Evolutionary conservation across 2,797 vertebrate genomes (phyloP).

Genomic region (Tachyglossus aculeatus): DNA sequence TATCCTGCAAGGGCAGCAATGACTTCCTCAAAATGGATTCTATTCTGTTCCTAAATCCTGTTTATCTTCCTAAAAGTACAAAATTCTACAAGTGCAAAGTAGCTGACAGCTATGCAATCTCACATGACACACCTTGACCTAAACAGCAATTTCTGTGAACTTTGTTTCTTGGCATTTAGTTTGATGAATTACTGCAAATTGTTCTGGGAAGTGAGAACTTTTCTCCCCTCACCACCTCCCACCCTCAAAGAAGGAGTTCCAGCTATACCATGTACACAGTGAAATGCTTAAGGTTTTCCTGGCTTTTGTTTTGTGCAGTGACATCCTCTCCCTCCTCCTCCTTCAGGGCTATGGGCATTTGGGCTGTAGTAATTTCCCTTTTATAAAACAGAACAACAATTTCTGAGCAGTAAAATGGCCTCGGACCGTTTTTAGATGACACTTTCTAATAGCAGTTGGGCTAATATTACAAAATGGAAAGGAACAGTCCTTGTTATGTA

Average conservation of each 20-base stretch:
- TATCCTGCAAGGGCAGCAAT: too few relatives aligned
- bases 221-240: too few relatives aligned
- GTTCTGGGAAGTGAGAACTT: not conserved
- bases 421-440: slow-evolving; percentile 10
- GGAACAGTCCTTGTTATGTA: slow-evolving; percentile 18
- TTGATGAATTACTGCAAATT: not conserved
- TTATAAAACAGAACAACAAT: not conserved
- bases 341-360: too few relatives aligned
- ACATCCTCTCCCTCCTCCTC: slow-evolving; percentile 2
- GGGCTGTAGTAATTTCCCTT: not conserved
- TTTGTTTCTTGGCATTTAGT: not conserved
- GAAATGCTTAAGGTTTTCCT: too few relatives aligned
- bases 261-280: too few relatives aligned
- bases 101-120: too few relatives aligned
- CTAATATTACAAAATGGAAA: slow-evolving; percentile 13
- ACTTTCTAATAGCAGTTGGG: not conserved
- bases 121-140: not conserved
- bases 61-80: too few relatives aligned
- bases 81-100: too few relatives aligned
- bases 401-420: slow-evolving; percentile 13
- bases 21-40: too few relatives aligned
- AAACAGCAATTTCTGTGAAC: not conserved
- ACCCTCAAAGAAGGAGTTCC: too few relatives aligned
- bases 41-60: too few relatives aligned
- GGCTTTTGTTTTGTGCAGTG: too few relatives aligned